A percentile compares a stretch with the other conserved stretches of the same genome.
These are phyloP conservation scores for Petrophora chlorosata DNA, from an alignment of 2,888 invertebrate species.

Conservation along the genomic window DNA sequence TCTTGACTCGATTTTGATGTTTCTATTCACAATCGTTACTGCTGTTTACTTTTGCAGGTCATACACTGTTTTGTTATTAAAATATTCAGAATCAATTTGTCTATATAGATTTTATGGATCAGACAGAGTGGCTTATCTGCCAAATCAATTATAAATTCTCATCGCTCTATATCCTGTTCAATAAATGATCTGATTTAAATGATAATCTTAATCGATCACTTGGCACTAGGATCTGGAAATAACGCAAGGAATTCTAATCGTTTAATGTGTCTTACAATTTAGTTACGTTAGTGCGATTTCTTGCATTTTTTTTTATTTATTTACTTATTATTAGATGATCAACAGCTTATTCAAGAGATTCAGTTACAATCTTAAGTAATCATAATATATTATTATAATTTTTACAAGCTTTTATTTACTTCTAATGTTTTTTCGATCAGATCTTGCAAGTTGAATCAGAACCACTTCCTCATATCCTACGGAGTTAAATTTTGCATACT, in stretches of 20 bases:
- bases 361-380: too few relatives aligned
- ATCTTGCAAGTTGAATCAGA: background rate
- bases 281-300: background rate
- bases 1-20: too few relatives aligned
- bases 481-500: too few relatives aligned
- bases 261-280: background rate
- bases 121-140: background rate
- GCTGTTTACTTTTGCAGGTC: too few relatives aligned
- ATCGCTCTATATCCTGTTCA: slow-evolving; percentile 40
- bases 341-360: too few relatives aligned
- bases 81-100: too few relatives aligned
- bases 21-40: too few relatives aligned
- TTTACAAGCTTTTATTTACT: background rate
- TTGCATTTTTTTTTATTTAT: background rate
- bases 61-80: too few relatives aligned
- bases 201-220: slow-evolving; percentile 7
- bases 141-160: slow-evolving; percentile 31
- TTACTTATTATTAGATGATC: too few relatives aligned
- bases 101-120: background rate
- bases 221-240: slow-evolving; percentile 14
- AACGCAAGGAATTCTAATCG: slow-evolving; percentile 8
- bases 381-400: too few relatives aligned
- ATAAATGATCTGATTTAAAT: slow-evolving; percentile 30
- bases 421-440: background rate
- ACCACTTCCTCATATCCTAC: too few relatives aligned